Conservation (phyloP, 2,113 vertebrate genomes). For the Grammomys surdaster region DNA sequence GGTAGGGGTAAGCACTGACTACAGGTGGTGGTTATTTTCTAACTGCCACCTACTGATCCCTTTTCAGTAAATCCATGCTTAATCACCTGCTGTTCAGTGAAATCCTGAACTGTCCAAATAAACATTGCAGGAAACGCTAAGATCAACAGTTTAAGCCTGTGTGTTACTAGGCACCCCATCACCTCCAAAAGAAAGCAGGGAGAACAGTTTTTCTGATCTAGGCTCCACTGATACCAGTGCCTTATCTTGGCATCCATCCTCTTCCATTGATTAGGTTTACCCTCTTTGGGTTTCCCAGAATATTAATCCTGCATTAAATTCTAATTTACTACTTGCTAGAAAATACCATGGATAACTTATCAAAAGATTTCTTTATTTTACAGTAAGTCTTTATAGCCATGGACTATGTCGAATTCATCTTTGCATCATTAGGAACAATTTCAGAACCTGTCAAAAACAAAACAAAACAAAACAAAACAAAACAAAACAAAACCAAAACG, state of each 20-base stretch:
- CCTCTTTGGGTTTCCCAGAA: not conserved
- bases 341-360: not conserved
- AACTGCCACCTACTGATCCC: slow-evolving; percentile 58
- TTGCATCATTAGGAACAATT: not conserved
- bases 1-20: slow-evolving; percentile 51
- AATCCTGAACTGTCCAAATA: slow-evolving; percentile 76
- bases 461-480: not conserved
- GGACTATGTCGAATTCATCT: not conserved
- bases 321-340: not conserved
- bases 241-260: not conserved
- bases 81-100: slow-evolving; percentile 76
- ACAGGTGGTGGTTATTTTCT: slow-evolving; percentile 62
- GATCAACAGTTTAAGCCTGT: slow-evolving; percentile 42
- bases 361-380: not conserved
- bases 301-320: not conserved
- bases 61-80: slow-evolving; percentile 67
- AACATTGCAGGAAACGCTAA: slow-evolving; percentile 61
- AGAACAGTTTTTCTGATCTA: not conserved
- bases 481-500: not conserved
- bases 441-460: not conserved
- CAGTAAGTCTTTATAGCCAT: not conserved
- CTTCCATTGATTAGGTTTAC: not conserved
- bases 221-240: not conserved
- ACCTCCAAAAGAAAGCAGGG: not conserved
- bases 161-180: slow-evolving; percentile 35